Conservation (phyloP, 2,113 vertebrate genomes). For the Odontesthes bonariensis region DNA sequence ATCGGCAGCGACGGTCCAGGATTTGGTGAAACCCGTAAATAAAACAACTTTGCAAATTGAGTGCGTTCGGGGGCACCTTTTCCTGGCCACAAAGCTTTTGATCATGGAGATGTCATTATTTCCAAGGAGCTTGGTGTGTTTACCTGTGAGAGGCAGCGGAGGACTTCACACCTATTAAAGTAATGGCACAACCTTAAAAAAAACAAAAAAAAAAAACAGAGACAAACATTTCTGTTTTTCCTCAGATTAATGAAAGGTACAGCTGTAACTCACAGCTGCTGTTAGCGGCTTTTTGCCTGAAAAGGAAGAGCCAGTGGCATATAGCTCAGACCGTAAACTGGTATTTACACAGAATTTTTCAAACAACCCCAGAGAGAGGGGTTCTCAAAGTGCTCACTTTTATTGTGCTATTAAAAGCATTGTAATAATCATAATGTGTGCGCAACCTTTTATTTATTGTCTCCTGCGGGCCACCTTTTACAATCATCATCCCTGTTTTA, state of each 20-base stretch:
- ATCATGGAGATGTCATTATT: constrained; percentile 57
- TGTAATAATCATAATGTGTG: constrained; percentile 8
- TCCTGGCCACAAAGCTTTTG: constrained; percentile 39
- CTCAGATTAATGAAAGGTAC: constrained; percentile 57
- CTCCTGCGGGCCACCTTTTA: constrained; percentile 51
- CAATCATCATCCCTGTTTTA: constrained; percentile 47
- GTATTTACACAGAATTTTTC: constrained; percentile 25
- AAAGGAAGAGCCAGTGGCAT: constrained; percentile 31
- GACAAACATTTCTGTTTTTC: constrained; percentile 62
- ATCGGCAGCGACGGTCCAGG: constrained; percentile 26
- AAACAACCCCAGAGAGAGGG: constrained; percentile 22
- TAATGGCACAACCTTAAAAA: constrained; percentile 50
- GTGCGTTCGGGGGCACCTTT: constrained; percentile 31
- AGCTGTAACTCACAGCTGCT: constrained; percentile 52
- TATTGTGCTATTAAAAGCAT: constrained; percentile 11
- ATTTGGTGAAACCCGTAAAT: constrained; percentile 30
- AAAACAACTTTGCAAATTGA: constrained; percentile 52
- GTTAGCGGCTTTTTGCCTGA: constrained; percentile 24
- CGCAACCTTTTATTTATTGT: constrained; percentile 46
- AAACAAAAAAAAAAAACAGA: too few relatives aligned
- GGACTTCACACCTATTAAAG: constrained; percentile 67
- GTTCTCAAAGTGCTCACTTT: constrained; percentile 15
- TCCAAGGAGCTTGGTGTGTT: constrained; percentile 44
- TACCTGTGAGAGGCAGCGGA: constrained; percentile 45
- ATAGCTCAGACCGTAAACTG: constrained; percentile 16